phyloP scores from a whole-genome alignment of 2,113 vertebrate species.

The Cavia porcellus region DNA sequence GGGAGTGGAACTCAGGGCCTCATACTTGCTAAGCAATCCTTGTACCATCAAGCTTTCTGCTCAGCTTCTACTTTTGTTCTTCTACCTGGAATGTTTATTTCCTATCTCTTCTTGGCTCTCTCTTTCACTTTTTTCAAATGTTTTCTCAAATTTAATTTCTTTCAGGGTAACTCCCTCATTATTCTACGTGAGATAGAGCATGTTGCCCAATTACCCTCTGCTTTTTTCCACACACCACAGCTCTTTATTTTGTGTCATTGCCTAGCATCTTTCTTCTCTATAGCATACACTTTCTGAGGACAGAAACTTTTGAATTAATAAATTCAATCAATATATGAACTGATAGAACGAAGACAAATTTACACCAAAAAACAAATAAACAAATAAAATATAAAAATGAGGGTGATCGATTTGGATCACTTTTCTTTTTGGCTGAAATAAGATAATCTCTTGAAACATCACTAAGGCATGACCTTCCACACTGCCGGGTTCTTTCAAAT shows the following conservation, averaged over 20 bases:
- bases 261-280: background rate
- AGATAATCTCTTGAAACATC: conserved; percentile 17
- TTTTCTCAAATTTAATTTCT: background rate
- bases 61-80: background rate
- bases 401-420: background rate
- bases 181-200: background rate
- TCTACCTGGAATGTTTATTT: background rate
- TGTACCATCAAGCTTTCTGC: background rate
- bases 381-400: background rate
- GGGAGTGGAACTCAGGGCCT: background rate
- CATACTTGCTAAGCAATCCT: background rate
- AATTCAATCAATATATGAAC: background rate
- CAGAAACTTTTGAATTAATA: conserved; percentile 9
- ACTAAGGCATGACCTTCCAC: background rate
- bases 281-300: background rate
- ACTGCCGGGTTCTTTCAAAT: background rate
- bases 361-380: background rate
- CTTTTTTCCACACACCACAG: background rate
- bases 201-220: background rate
- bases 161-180: background rate
- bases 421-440: background rate
- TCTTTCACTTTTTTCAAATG: background rate
- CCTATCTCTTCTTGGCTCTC: background rate
- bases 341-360: background rate
- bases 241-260: conserved; percentile 4